Conservation (phyloP, 2,113 vertebrate genomes). For the Callaeas wilsoni region DNA sequence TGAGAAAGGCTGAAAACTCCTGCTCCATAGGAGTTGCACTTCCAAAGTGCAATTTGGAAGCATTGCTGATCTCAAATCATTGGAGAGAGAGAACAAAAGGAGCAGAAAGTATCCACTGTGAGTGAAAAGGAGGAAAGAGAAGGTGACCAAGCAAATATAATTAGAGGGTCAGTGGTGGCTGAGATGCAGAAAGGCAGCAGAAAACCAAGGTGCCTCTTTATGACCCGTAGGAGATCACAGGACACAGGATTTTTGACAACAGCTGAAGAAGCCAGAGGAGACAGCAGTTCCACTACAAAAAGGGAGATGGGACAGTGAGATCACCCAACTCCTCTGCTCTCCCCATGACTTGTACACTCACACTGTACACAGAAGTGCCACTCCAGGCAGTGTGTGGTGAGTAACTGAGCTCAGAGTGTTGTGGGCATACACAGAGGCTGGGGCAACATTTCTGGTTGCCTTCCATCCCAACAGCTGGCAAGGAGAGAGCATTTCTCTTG, state of each 20-base stretch:
- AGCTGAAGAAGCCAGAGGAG: neutral
- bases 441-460: neutral
- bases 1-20: neutral
- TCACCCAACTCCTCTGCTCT: neutral
- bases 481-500: neutral
- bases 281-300: neutral
- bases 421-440: neutral
- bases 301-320: neutral
- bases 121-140: neutral
- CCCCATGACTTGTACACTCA: neutral
- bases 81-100: neutral
- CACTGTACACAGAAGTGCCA: neutral
- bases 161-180: neutral
- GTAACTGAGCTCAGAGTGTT: neutral
- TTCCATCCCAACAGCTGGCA: neutral
- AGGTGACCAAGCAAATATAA: neutral
- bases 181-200: neutral
- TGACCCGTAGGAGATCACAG: rapidly evolving
- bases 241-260: neutral
- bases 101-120: neutral
- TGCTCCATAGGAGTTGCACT: neutral
- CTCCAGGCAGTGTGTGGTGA: neutral
- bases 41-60: neutral
- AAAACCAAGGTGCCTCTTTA: neutral
- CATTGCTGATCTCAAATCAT: neutral